Percentiles rank a stretch among this genome's conserved stretches.
Conservation (phyloP, 2,888 invertebrate species). For the Sylvicola fuscatus region DNA sequence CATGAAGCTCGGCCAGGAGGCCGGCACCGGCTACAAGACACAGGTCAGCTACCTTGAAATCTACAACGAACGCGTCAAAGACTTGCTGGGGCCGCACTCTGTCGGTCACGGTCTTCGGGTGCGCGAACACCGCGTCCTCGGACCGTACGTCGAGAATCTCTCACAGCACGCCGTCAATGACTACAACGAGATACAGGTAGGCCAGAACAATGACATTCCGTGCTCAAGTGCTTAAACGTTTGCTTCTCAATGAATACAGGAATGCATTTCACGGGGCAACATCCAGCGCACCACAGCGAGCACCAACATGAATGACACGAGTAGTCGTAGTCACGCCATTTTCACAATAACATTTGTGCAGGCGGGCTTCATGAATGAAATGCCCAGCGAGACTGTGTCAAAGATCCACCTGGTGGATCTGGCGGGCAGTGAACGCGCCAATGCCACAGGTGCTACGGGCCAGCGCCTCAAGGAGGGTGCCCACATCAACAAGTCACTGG, state of each 20-base stretch:
- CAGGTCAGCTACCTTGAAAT: conserved; percentile 76
- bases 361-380: conserved; percentile 66
- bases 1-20: conserved; percentile 61
- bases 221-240: not conserved
- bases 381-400: conserved; percentile 76
- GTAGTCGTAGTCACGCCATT: conserved; percentile 78
- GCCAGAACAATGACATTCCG: conserved; percentile 8
- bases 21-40: conserved; percentile 64
- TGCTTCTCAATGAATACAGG: conserved; percentile 25
- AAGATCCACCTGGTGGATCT: conserved; percentile 79
- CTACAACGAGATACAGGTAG: conserved; percentile 67
- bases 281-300: conserved; percentile 67
- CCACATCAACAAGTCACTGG: conserved; percentile 77
- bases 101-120: conserved; percentile 51
- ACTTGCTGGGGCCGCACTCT: conserved; percentile 35
- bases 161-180: conserved; percentile 71
- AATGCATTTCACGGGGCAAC: conserved; percentile 62
- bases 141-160: conserved; percentile 71
- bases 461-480: conserved; percentile 77
- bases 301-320: conserved; percentile 84
- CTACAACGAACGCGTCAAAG: conserved; percentile 66
- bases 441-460: conserved; percentile 78
- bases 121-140: conserved; percentile 57
- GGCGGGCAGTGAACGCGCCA: conserved; percentile 77
- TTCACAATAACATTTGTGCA: conserved; percentile 81